A percentile compares a stretch with the other conserved stretches of the same genome.
Evolutionary conservation across 2,888 invertebrate species (phyloP).

Genomic region (Perizoma affinitatum): DNA sequence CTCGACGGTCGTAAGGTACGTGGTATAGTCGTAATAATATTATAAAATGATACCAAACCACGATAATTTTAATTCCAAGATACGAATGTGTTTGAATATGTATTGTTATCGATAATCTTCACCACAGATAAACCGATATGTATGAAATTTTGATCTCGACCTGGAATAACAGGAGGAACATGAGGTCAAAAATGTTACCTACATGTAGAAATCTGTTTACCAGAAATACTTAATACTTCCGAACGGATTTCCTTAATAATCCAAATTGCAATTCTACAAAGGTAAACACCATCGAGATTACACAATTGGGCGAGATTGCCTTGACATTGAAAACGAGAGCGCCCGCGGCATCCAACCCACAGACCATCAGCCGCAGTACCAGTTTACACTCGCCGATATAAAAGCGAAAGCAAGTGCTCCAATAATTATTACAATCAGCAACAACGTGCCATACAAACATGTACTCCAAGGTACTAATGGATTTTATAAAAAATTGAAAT

Average conservation of each 20-base stretch:
- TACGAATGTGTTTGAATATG: too few relatives aligned
- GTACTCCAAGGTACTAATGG: slow-evolving; percentile 72
- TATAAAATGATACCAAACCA: too few relatives aligned
- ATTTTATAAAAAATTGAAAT: slow-evolving; percentile 33
- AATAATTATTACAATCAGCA: slow-evolving; percentile 70
- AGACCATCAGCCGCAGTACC: slow-evolving; percentile 48
- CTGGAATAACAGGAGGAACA: too few relatives aligned
- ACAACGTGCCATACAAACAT: slow-evolving; percentile 71
- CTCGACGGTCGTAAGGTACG: too few relatives aligned
- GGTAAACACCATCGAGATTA: slow-evolving; percentile 43
- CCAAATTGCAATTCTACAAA: slow-evolving; percentile 29
- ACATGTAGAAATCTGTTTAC: not conserved
- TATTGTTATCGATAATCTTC: too few relatives aligned
- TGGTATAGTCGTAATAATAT: too few relatives aligned
- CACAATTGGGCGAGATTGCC: slow-evolving; percentile 56
- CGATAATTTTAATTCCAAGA: too few relatives aligned
- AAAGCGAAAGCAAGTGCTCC: slow-evolving; percentile 71
- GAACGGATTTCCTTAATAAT: slow-evolving; percentile 48
- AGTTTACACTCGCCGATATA: slow-evolving; percentile 68
- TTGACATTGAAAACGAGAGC: slow-evolving; percentile 73
- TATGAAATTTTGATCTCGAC: too few relatives aligned
- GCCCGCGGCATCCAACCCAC: slow-evolving; percentile 51
- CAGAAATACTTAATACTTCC: slow-evolving; percentile 37
- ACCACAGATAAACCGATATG: too few relatives aligned
- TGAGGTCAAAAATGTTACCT: not conserved